Evolutionary conservation across 2,797 vertebrate species (phyloP), one percentile per base, ranked within the genome.

Genomic region (Fundulus diaphanus): DNA sequence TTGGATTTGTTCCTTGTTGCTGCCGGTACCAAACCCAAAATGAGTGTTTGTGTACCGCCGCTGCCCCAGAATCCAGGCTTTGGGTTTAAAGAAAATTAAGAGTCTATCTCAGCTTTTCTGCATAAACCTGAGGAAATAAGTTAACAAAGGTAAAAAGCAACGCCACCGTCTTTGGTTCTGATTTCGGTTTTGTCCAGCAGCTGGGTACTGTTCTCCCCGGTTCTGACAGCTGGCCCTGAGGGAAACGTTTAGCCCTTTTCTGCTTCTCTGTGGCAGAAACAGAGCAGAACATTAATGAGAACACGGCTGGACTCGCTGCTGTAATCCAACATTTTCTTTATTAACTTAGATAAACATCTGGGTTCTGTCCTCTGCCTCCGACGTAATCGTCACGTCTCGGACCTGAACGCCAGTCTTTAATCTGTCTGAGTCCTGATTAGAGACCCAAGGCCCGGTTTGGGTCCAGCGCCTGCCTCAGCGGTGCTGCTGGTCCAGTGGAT

Each of bases 291-390:
- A 35, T 61, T 73, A 59, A 57, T 7, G 27, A 48, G 0, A 59
- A 70, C 35, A 37, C 33, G 37, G 56, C 70, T 57, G 33, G 42
- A 68, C n/a, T 72, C 33, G 2, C 52, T 31, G 65, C 57, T 51
- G 31, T 52, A 46, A 29, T 48, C 48, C 63, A 73, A 42, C 46
- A 46, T 68, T 56, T 33, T 68, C 59, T 56, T 59, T 66, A 75
- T 71, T 33, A 42, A 31, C 1, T 51, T 18, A 61, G 42, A 79
- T n/a, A 70, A 71, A 83, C 63, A 44, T 83, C 65, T 74, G 61
- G 70, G 71, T 68, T 76, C 56, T 3, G 29, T 78, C 52, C 29
- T 51, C 33, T 15, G 35, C 6, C n/a, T 40, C 3, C 15, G 16
- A 7, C 73, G 52, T 40, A 40, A 59, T 51, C 20, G 61, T 37